Conservation (phyloP, 2,888 invertebrate genomes). For the Meloe dianella region DNA sequence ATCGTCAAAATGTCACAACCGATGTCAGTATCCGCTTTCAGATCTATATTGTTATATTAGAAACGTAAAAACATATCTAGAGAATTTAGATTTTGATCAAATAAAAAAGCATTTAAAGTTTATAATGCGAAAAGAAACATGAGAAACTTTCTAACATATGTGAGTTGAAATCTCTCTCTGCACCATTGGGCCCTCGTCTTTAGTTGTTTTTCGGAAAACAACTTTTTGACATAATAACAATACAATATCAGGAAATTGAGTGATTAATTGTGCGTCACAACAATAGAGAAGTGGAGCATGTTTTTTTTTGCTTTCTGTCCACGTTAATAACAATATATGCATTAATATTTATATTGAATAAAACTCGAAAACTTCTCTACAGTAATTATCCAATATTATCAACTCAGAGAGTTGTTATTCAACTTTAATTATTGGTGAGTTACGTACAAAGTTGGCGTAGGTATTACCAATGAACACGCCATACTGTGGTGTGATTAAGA, state of each 20-base stretch:
- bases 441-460: conserved; percentile 22
- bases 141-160: conserved; percentile 41
- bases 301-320: not conserved
- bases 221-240: not conserved
- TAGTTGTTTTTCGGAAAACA: not conserved
- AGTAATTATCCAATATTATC: not conserved
- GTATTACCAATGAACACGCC: conserved; percentile 21
- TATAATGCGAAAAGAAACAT: conserved; percentile 42
- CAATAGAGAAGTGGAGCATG: conserved; percentile 1
- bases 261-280: not conserved
- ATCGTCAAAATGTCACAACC: conserved; percentile 41
- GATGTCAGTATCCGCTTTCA: conserved; percentile 26
- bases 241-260: not conserved
- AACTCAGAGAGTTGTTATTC: conserved; percentile 8
- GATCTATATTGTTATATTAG: not conserved
- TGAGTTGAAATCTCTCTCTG: conserved; percentile 33
- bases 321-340: not conserved
- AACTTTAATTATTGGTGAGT: conserved; percentile 28
- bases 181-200: not conserved
- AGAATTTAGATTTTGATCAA: conserved; percentile 21
- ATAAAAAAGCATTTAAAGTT: conserved; percentile 47
- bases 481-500: conserved; percentile 23
- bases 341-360: not conserved
- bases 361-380: not conserved
- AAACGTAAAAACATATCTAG: conserved; percentile 30